Evolutionary conservation across 1,140 invertebrate genomes (phyloP).

Genomic region (Nylanderia fulva): DNA sequence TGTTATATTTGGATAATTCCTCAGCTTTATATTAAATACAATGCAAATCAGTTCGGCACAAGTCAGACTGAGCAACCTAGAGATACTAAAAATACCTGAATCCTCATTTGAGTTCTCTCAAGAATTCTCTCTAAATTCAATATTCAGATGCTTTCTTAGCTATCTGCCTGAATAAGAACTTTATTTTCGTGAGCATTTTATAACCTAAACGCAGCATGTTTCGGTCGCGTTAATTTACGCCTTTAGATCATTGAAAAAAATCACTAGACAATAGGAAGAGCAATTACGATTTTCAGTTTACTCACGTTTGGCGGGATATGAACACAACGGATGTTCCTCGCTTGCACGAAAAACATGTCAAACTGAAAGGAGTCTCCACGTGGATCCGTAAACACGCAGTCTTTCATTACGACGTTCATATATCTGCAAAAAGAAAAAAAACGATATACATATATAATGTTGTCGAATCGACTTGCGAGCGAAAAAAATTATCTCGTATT

Average conservation of each 20-base stretch:
- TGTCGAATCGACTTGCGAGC: not conserved
- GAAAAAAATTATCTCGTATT: too few relatives aligned
- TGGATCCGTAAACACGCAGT: slow-evolving; percentile 87
- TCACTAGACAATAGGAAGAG: not conserved
- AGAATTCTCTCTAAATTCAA: not conserved
- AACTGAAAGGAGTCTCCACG: slow-evolving; percentile 84
- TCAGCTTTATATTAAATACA: not conserved
- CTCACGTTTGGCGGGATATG: slow-evolving; percentile 89
- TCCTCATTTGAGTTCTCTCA: too few relatives aligned
- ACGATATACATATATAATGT: slow-evolving; percentile 32
- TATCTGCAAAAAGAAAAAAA: slow-evolving; percentile 84
- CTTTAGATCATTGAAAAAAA: not conserved
- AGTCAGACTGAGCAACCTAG: not conserved
- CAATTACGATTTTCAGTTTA: slow-evolving; percentile 52
- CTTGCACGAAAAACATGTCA: slow-evolving; percentile 88
- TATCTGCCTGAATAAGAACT: not conserved
- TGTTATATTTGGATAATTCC: not conserved
- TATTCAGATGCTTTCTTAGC: not conserved
- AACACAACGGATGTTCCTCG: slow-evolving; percentile 89
- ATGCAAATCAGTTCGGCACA: not conserved
- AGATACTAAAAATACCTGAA: not conserved
- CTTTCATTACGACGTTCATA: slow-evolving; percentile 89
- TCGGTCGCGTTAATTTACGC: not conserved
- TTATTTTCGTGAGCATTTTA: not conserved
- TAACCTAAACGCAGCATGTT: not conserved